Conservation (phyloP, 2,113 vertebrate genomes). For the Labeo rohita region DNA sequence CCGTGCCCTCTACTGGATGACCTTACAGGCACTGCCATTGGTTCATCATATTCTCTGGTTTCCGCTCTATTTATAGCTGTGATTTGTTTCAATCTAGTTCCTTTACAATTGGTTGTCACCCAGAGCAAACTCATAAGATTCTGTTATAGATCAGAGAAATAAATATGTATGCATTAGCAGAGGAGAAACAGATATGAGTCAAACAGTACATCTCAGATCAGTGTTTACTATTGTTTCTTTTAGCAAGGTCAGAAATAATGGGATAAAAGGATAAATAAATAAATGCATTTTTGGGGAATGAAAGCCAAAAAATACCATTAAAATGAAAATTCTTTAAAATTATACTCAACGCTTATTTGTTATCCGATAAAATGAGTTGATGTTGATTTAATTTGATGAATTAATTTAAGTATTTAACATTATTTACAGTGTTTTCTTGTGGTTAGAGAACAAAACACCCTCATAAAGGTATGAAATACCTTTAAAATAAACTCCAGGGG, state of each 20-base stretch:
- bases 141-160: constrained; percentile 36
- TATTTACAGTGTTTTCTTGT: background rate
- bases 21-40: constrained; percentile 33
- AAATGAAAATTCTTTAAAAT: background rate
- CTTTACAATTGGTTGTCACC: constrained; percentile 22
- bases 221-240: background rate
- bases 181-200: background rate
- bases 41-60: constrained; percentile 22
- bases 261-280: background rate
- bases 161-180: constrained; percentile 16
- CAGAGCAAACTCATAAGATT: constrained; percentile 25
- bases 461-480: background rate
- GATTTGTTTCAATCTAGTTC: constrained; percentile 42
- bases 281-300: too few species aligned
- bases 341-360: background rate
- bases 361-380: background rate
- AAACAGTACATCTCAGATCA: background rate
- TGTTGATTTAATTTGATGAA: background rate
- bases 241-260: background rate
- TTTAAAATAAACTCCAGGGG: background rate
- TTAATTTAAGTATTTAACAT: background rate
- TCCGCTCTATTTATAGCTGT: constrained; percentile 26
- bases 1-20: constrained; percentile 49
- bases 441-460: background rate
- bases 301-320: background rate